A percentile compares a stretch with the other conserved stretches of the same genome.
Evolutionary conservation across 2,113 vertebrate species (phyloP).

Genomic region (Arizona elegans): DNA sequence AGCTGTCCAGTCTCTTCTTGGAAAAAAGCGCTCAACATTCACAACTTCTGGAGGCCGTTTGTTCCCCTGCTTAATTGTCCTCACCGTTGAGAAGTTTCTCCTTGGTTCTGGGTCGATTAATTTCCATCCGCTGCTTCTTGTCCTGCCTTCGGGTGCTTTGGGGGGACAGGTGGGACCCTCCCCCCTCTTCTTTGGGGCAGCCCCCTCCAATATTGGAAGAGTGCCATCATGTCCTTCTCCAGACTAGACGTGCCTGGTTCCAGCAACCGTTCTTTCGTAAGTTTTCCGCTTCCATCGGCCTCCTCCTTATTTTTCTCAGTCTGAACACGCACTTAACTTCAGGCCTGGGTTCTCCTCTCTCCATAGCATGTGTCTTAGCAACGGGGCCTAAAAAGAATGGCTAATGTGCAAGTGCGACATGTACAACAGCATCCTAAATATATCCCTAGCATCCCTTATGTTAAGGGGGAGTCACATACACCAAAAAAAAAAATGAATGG

Average conservation of each 20-base stretch:
- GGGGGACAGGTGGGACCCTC: not conserved
- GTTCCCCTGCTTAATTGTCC: not conserved
- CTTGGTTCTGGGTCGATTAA: not conserved
- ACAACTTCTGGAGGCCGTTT: too few relatives aligned
- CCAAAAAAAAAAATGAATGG: not conserved
- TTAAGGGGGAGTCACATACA: not conserved
- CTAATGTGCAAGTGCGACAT: not conserved
- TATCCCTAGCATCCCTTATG: slow-evolving; percentile 14
- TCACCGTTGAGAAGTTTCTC: not conserved
- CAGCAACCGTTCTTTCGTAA: not conserved
- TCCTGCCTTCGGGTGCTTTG: too few relatives aligned
- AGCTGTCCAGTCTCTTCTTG: not conserved
- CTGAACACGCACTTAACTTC: not conserved
- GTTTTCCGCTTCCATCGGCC: not conserved
- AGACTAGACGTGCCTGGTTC: not conserved
- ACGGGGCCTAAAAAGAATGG: not conserved
- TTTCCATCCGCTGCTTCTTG: not conserved
- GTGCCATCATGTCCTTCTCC: not conserved
- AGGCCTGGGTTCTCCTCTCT: not conserved
- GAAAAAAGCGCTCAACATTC: not conserved
- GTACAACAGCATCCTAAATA: slow-evolving; percentile 16
- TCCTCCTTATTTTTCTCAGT: not conserved
- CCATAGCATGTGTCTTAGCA: slow-evolving; percentile 18
- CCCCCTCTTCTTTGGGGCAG: not conserved
- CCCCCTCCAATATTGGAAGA: not conserved